phyloP scores from a whole-genome alignment of 1,140 invertebrate genomes.

The Pseudomyrmex sp. region DNA sequence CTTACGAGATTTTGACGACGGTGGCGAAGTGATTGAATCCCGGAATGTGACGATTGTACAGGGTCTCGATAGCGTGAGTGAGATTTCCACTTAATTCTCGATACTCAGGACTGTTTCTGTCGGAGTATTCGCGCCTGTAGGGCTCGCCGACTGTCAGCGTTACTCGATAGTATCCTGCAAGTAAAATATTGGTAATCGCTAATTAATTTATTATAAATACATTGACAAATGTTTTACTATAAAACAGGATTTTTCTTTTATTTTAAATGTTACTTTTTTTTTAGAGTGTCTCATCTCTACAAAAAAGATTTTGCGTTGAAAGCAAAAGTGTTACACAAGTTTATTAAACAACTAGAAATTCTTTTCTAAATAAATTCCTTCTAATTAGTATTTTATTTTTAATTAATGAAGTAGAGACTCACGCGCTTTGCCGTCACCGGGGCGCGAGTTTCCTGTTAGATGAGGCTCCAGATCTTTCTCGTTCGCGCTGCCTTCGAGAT shows the following conservation, averaged over 20 bases:
- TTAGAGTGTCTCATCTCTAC: too few relatives aligned
- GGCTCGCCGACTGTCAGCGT: slow-evolving; percentile 80
- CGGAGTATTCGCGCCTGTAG: slow-evolving; percentile 75
- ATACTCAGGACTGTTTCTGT: slow-evolving; percentile 78
- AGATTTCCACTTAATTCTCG: slow-evolving; percentile 76
- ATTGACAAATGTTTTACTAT: background rate
- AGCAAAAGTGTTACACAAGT: too few relatives aligned
- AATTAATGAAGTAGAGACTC: slow-evolving; percentile 30
- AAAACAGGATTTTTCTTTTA: background rate
- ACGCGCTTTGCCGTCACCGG: slow-evolving; percentile 61
- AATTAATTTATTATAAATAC: background rate
- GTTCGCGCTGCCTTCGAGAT: slow-evolving; percentile 76
- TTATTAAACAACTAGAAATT: background rate
- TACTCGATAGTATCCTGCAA: slow-evolving; percentile 79
- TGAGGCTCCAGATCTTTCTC: background rate
- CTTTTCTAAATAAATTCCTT: background rate
- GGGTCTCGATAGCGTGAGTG: slow-evolving; percentile 75
- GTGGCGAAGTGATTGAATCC: slow-evolving; percentile 75
- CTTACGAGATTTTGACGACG: slow-evolving; percentile 82
- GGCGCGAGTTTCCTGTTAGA: background rate
- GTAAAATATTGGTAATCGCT: slow-evolving; percentile 17
- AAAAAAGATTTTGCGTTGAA: too few relatives aligned
- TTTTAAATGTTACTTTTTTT: background rate
- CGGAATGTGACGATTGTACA: slow-evolving; percentile 75
- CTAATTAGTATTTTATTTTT: too few relatives aligned